Conservation (phyloP, 1,140 invertebrate genomes). For the Scaptomyza pallida region DNA sequence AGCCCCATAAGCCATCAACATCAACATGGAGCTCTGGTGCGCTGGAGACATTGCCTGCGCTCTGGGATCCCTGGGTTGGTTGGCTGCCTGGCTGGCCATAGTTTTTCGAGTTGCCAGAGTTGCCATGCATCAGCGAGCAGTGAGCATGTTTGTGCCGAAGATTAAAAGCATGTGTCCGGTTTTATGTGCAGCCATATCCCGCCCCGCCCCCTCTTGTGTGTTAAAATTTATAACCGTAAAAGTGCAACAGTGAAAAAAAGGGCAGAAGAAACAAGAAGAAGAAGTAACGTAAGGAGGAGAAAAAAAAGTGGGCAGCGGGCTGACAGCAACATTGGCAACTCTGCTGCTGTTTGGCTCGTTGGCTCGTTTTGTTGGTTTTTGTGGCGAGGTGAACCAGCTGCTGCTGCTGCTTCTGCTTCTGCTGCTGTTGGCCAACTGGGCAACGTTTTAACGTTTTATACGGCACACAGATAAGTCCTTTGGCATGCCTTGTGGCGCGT, state of each 20-base stretch:
- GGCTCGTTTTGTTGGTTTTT: constrained; percentile 48
- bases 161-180: constrained; percentile 83
- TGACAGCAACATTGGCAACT: constrained; percentile 12
- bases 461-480: constrained; percentile 73
- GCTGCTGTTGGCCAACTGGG: constrained; percentile 39
- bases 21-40: background rate
- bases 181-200: constrained; percentile 56
- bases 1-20: constrained; percentile 44
- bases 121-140: constrained; percentile 79
- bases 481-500: constrained; percentile 78
- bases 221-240: constrained; percentile 80
- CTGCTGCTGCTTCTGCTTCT: constrained; percentile 10
- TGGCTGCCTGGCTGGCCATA: background rate
- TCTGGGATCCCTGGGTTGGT: constrained; percentile 10
- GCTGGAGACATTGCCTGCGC: constrained; percentile 17
- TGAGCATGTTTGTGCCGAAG: constrained; percentile 81
- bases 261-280: constrained; percentile 5
- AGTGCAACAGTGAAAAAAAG: constrained; percentile 78
- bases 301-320: background rate
- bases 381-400: constrained; percentile 68
- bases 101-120: constrained; percentile 24
- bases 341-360: constrained; percentile 5
- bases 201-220: constrained; percentile 30
- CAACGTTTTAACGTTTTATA: constrained; percentile 63
- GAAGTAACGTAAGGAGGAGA: constrained; percentile 16